Conservation (phyloP, 92 coral and sea anemone species). For the Ricordea florida region DNA sequence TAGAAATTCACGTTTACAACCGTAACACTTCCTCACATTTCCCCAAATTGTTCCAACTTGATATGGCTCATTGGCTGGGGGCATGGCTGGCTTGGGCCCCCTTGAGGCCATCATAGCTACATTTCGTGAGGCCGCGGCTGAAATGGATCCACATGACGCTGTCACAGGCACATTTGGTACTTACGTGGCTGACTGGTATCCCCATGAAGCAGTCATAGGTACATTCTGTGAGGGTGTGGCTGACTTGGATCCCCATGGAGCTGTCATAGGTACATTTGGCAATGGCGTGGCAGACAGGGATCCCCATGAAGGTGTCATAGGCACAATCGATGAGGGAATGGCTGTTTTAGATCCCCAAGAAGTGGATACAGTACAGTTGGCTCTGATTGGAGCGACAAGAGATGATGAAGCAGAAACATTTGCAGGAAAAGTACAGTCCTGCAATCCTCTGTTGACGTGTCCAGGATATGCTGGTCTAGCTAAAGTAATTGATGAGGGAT, state of each 20-base stretch:
- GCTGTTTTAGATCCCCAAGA: neutral
- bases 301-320: neutral
- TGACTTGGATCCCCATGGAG: neutral
- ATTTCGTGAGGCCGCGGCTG: no score
- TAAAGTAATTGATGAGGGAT: neutral
- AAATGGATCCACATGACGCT: no score
- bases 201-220: no score
- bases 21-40: constrained; percentile 54
- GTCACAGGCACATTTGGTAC: neutral
- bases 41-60: constrained; percentile 63
- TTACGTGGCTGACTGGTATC: neutral
- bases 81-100: constrained; percentile 7
- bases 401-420: neutral
- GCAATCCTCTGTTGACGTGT: neutral
- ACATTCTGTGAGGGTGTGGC: neutral
- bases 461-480: neutral
- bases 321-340: neutral
- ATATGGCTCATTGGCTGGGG: constrained; percentile 25
- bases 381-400: neutral
- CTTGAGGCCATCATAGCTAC: neutral
- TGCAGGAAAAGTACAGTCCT: neutral
- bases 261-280: neutral
- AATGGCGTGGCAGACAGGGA: neutral
- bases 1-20: constrained; percentile 45
- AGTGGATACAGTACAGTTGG: neutral